phyloP scores from a whole-genome alignment of 2,113 vertebrate species.

The Hyperopisus bebe region DNA sequence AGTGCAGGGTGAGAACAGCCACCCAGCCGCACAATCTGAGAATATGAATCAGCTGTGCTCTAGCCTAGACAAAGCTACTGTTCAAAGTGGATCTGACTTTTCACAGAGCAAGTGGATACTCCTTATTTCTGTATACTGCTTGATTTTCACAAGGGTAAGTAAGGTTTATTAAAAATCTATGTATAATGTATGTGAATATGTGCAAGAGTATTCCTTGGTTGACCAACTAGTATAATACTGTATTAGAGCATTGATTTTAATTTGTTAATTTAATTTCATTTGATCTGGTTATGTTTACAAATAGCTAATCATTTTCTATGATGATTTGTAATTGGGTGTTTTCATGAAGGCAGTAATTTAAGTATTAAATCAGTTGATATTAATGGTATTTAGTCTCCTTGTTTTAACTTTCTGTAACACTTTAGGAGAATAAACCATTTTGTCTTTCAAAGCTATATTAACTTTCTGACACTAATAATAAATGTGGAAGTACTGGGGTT shows the following conservation, averaged over 20 bases:
- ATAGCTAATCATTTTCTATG: background rate
- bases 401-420: background rate
- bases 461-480: background rate
- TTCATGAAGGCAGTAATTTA: background rate
- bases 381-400: background rate
- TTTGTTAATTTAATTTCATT: background rate
- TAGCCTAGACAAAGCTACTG: background rate
- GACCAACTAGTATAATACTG: background rate
- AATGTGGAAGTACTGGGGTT: background rate
- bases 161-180: background rate
- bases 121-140: background rate
- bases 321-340: background rate
- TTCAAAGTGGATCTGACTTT: slow-evolving; percentile 9
- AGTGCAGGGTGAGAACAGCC: slow-evolving; percentile 17
- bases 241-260: background rate
- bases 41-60: background rate
- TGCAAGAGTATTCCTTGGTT: background rate
- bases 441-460: background rate
- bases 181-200: background rate
- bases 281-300: background rate
- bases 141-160: background rate
- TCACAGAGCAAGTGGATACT: background rate
- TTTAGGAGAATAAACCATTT: background rate
- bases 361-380: background rate
- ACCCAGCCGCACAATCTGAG: background rate